phyloP scores from a whole-genome alignment of 2,797 vertebrate genomes.

The Darevskia nairensis region DNA sequence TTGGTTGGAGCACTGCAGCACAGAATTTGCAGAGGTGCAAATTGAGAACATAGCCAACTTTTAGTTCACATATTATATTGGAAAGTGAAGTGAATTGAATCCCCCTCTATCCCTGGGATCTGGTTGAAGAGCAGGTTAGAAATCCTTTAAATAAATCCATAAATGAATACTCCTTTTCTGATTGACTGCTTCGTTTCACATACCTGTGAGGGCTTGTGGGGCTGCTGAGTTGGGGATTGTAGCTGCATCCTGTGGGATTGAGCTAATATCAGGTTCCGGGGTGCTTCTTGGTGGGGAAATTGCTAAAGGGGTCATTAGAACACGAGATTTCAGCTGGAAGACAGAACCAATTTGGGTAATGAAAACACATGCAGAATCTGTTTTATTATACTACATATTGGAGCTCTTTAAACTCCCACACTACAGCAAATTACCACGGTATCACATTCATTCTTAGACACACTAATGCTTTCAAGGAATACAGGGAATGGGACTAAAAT shows the following conservation, averaged over 20 bases:
- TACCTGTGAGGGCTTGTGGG: conserved; percentile 92
- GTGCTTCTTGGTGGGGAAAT: conserved; percentile 90
- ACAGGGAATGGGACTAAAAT: conserved; percentile 52
- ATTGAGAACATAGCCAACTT: background rate
- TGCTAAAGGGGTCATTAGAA: conserved; percentile 90
- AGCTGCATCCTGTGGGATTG: conserved; percentile 92
- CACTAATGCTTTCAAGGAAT: conserved; percentile 32
- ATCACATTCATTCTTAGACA: conserved; percentile 50
- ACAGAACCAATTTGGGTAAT: conserved; percentile 52
- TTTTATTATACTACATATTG: conserved; percentile 8
- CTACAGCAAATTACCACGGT: conserved; percentile 58
- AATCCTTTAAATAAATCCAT: background rate
- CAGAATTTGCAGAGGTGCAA: background rate
- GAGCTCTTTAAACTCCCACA: conserved; percentile 50
- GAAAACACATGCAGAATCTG: conserved; percentile 45
- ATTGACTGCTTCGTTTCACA: background rate
- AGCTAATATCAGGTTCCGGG: conserved; percentile 90
- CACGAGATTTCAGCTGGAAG: conserved; percentile 89
- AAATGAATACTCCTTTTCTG: background rate
- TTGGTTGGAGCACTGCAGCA: too few relatives aligned
- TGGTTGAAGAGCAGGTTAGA: background rate
- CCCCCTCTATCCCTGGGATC: too few relatives aligned
- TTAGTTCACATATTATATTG: background rate
- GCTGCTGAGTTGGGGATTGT: conserved; percentile 87
- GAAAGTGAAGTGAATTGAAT: background rate